Evolutionary conservation across 2,797 vertebrate species (phyloP).

Genomic region (Microtus californicus): DNA sequence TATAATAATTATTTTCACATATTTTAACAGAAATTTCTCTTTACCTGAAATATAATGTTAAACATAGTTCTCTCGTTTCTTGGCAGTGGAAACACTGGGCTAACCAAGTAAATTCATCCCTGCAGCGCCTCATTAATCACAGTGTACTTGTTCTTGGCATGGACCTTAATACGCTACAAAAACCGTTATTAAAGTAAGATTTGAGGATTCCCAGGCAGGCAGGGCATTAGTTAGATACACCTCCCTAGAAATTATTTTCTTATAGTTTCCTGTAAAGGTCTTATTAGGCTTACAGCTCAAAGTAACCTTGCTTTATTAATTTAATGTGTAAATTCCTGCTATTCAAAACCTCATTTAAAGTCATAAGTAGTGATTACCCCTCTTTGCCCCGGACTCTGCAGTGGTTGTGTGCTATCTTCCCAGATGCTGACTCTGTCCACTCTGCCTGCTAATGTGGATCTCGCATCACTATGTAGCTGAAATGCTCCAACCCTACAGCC

Average conservation of each 20-base stretch:
- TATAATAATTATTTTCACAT: constrained; percentile 49
- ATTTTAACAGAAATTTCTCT: constrained; percentile 39
- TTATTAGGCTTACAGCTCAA: constrained; percentile 18
- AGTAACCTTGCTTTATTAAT: constrained; percentile 66
- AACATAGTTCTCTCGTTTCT: constrained; percentile 47
- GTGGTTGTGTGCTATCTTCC: neutral
- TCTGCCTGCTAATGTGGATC: neutral
- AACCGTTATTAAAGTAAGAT: constrained; percentile 78
- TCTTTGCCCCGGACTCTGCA: neutral
- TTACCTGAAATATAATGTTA: constrained; percentile 27
- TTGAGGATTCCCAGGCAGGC: constrained; percentile 73
- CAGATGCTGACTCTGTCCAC: neutral
- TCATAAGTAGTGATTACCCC: constrained; percentile 9
- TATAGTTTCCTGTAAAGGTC: constrained; percentile 66
- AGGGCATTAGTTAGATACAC: constrained; percentile 56
- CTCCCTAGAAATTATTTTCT: constrained; percentile 72
- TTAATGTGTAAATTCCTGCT: constrained; percentile 61
- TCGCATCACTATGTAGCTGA: neutral
- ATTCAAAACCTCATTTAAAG: constrained; percentile 55
- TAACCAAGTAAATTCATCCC: constrained; percentile 62
- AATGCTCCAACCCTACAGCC: neutral
- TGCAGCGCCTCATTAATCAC: constrained; percentile 74
- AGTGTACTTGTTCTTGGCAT: constrained; percentile 72
- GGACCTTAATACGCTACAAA: constrained; percentile 68
- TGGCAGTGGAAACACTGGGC: constrained; percentile 52